Base-by-base conservation (phyloP, 2,888 invertebrate genomes). In the Calliphora vomitoria region DNA sequence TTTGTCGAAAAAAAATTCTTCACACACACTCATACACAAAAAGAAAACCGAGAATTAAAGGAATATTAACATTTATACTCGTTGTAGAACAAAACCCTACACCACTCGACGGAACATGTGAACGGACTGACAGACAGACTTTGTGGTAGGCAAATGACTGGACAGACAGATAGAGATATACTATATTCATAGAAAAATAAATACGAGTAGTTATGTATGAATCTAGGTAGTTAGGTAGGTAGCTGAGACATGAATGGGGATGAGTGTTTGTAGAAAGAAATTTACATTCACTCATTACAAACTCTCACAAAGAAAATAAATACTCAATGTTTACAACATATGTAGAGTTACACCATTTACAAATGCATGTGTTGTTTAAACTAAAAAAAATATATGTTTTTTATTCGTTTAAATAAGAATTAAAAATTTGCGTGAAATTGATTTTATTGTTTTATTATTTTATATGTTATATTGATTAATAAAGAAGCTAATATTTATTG, bases 1-100 rank as follows among this genome's bases (percentile, higher is more conserved):
- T 87, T 87, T 87, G 87, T 85, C 82, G 74, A 75, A 82, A 81
- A 64, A 80, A 31, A 31, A 83, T 25, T 25, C 25, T 44, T 35
- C 35, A 35, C 11, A 18, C 11, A 71, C 44, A 47, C 3, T 41
- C 18, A 60, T 31, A 62, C 18, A 25, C 6, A 31, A n/a, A 25
- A 72, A 25, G 18, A 71, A 53, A 25, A 78, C 58, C 64, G 66
- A 69, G 68, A 69, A 71, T 55, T 72, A 69, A 79, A 82, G 74
- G 38, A 86, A 74, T 44, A 72, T 76, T 83, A 71, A 62, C 78
- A 72, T 76, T 68, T 74, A 44, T 41, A 62, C 60, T 53, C 44
- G 64, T 75, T 72, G 44, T 25, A 58, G 20, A 64, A 55, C 44
- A 55, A 83, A 81, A 44, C 31, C 69, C 58, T 10, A 38, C 3